Conservation (phyloP, 2,888 invertebrate genomes). For the Neoitamus cyanurus region DNA sequence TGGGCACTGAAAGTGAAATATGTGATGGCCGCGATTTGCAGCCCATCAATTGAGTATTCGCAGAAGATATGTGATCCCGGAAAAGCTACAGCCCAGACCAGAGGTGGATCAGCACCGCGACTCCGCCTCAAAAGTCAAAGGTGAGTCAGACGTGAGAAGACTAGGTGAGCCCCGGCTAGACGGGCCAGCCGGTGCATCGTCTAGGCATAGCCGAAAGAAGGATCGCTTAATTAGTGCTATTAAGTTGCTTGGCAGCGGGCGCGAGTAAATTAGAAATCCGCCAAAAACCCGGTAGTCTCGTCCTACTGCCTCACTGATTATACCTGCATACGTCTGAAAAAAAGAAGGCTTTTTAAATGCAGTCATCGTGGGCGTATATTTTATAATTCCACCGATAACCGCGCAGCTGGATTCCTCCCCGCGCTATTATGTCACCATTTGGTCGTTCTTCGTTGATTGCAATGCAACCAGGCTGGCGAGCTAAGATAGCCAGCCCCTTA, state of each 20-base stretch:
- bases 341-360: background rate
- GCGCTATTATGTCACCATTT: background rate
- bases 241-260: background rate
- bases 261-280: background rate
- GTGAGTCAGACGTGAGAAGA: background rate
- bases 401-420: background rate
- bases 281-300: background rate
- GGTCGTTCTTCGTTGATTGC: background rate
- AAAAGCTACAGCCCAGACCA: background rate
- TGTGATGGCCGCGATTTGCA: constrained; percentile 1
- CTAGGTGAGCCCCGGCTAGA: background rate
- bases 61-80: constrained; percentile 25
- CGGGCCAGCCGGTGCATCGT: background rate
- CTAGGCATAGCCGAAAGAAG: background rate
- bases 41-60: constrained; percentile 14
- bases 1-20: constrained; percentile 37
- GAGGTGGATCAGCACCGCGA: background rate
- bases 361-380: background rate
- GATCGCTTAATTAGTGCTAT: constrained; percentile 19
- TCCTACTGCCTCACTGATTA: background rate
- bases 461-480: background rate
- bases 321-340: background rate
- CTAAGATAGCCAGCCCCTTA: background rate
- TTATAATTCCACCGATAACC: background rate
- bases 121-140: constrained; percentile 25